Evolutionary conservation across 2,113 vertebrate genomes (phyloP).

Genomic region (Synodontis membranacea): DNA sequence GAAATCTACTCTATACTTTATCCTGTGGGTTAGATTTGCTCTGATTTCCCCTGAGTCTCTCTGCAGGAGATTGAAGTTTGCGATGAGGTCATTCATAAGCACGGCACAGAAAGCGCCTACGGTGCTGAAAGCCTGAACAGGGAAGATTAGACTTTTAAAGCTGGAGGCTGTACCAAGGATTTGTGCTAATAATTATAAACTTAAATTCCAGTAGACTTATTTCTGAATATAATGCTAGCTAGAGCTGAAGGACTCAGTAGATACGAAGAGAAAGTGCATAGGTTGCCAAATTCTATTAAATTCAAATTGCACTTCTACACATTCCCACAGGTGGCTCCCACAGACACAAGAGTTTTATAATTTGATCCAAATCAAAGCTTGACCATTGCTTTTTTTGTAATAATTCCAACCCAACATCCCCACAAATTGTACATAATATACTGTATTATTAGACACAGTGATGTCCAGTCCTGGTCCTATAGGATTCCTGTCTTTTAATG

Average conservation of each 20-base stretch:
- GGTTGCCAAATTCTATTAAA: not conserved
- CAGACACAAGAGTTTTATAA: not conserved
- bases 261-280: not conserved
- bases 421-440: slow-evolving; percentile 13
- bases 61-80: slow-evolving; percentile 21
- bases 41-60: slow-evolving; percentile 24
- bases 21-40: slow-evolving; percentile 31
- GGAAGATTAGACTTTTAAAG: slow-evolving; percentile 41
- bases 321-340: not conserved
- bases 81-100: slow-evolving; percentile 42
- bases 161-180: slow-evolving; percentile 41
- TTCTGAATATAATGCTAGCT: slow-evolving; percentile 17
- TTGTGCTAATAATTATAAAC: slow-evolving; percentile 44
- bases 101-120: slow-evolving; percentile 28
- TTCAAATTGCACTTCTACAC: not conserved
- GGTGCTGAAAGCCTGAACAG: slow-evolving; percentile 29
- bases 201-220: slow-evolving; percentile 31
- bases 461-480: not conserved
- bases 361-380: not conserved
- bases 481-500: not conserved
- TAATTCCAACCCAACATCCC: not conserved
- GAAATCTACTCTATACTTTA: slow-evolving; percentile 23
- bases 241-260: not conserved
- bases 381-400: not conserved
- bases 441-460: not conserved